Percentiles rank a stretch among this genome's conserved stretches.
These are phyloP conservation scores for Bathynomus jamesi DNA, from an alignment of 1,140 invertebrate genomes.

Conservation along the genomic window DNA sequence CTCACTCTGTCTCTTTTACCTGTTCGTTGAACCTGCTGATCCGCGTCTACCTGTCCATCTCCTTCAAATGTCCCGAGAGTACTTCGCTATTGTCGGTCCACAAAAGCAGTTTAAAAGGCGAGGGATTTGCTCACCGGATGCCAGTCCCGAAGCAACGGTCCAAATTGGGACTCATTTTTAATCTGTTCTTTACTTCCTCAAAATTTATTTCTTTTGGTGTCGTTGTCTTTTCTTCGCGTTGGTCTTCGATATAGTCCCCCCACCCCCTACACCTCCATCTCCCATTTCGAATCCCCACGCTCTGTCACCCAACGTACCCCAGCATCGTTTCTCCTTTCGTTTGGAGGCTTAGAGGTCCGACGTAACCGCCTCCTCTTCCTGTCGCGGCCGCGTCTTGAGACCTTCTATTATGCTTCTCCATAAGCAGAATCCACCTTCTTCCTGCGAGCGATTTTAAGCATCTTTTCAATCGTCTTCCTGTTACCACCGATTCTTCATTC, in stretches of 20 bases:
- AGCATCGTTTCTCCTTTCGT: no score
- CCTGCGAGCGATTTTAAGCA: no score
- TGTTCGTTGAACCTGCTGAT: neutral
- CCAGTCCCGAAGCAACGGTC: neutral
- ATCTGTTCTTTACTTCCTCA: neutral
- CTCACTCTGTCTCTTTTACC: neutral
- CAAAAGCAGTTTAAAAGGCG: neutral
- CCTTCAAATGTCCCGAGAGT: neutral
- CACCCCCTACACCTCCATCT: neutral
- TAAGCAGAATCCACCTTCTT: neutral
- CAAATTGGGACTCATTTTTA: neutral
- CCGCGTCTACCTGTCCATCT: neutral
- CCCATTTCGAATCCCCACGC: no score
- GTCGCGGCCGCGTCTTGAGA: neutral
- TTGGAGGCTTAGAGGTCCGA: neutral
- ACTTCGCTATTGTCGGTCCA: neutral
- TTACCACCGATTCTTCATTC: no score
- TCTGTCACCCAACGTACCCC: no score
- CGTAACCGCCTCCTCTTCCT: neutral
- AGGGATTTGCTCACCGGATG: neutral
- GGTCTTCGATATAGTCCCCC: neutral
- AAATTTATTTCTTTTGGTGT: neutral
- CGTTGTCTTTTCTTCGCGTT: neutral
- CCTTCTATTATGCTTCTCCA: neutral
- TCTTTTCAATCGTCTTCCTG: no score